These are phyloP conservation scores for Sarcoramphus papa DNA, from an alignment of 2,797 vertebrate genomes.

Conservation along the genomic window DNA sequence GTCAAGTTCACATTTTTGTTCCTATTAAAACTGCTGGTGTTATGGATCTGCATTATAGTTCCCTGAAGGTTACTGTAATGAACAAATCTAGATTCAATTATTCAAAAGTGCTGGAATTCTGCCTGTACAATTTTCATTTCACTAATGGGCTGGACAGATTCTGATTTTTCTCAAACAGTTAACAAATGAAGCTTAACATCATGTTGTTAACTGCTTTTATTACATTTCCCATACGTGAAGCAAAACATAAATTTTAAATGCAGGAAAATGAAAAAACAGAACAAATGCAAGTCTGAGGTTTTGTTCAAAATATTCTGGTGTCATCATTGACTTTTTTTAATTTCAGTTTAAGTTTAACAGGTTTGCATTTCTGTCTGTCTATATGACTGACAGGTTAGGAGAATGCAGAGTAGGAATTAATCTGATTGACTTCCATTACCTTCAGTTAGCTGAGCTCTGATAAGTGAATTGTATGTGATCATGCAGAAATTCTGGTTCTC, in stretches of 20 bases:
- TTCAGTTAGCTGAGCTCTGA: background rate
- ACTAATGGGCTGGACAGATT: constrained; percentile 38
- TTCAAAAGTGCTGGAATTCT: constrained; percentile 49
- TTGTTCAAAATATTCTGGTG: background rate
- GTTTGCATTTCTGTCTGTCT: background rate
- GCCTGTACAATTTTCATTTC: constrained; percentile 39
- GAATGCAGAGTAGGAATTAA: background rate
- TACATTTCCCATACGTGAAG: background rate
- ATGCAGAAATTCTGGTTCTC: background rate
- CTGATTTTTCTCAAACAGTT: constrained; percentile 40
- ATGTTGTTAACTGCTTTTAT: constrained; percentile 32
- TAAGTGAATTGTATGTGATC: background rate
- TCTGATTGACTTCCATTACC: background rate
- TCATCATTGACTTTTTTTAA: background rate
- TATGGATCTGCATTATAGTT: constrained; percentile 2
- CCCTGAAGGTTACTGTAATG: constrained; percentile 51
- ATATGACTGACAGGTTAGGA: background rate
- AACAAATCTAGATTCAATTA: constrained; percentile 49
- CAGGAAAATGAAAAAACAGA: background rate
- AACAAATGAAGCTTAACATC: constrained; percentile 31
- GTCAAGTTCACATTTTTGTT: constrained; percentile 16
- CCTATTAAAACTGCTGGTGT: constrained; percentile 25
- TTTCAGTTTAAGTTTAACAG: background rate
- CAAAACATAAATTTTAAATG: constrained; percentile 27
- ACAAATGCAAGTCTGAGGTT: background rate